Conservation (phyloP, 1,140 invertebrate genomes). For the Ceratina australensis region DNA sequence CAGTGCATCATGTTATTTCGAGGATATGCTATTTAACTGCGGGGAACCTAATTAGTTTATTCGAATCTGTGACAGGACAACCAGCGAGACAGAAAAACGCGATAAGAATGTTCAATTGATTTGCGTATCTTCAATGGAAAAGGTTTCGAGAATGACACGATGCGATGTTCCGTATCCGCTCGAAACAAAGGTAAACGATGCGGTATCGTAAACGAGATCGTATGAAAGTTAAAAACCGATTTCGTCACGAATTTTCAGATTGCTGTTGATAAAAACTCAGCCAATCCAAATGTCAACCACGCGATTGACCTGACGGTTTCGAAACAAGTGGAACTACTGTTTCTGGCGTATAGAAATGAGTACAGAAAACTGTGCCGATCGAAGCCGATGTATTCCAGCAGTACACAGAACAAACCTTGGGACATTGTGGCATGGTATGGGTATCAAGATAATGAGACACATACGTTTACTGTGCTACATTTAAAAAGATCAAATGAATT, state of each 20-base stretch:
- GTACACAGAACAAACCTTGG: conserved; percentile 76
- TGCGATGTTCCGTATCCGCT: conserved; percentile 60
- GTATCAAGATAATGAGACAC: conserved; percentile 10
- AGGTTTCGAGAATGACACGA: conserved; percentile 38
- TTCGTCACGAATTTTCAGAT: conserved; percentile 23
- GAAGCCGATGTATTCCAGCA: conserved; percentile 75
- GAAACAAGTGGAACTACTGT: conserved; percentile 47
- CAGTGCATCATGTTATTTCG: too few relatives aligned
- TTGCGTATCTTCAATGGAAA: conserved; percentile 59
- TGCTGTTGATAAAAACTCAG: neutral
- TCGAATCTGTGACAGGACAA: conserved; percentile 25
- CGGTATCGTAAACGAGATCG: neutral
- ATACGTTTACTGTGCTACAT: neutral
- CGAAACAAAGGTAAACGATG: conserved; percentile 17
- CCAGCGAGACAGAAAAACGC: conserved; percentile 19
- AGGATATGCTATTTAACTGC: too few relatives aligned
- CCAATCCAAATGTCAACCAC: neutral
- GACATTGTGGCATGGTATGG: conserved; percentile 74
- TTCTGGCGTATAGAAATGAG: conserved; percentile 68
- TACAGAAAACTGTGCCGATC: conserved; percentile 62
- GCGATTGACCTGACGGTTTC: conserved; percentile 48
- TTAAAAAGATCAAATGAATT: conserved; percentile 12
- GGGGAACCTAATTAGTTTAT: conserved; percentile 9
- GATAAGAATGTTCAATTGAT: conserved; percentile 68
- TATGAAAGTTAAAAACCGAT: too few relatives aligned